Evolutionary conservation across 2,888 invertebrate genomes (phyloP), one percentile per base, ranked within the genome.

Genomic region (Crossocerus cetratus): DNA sequence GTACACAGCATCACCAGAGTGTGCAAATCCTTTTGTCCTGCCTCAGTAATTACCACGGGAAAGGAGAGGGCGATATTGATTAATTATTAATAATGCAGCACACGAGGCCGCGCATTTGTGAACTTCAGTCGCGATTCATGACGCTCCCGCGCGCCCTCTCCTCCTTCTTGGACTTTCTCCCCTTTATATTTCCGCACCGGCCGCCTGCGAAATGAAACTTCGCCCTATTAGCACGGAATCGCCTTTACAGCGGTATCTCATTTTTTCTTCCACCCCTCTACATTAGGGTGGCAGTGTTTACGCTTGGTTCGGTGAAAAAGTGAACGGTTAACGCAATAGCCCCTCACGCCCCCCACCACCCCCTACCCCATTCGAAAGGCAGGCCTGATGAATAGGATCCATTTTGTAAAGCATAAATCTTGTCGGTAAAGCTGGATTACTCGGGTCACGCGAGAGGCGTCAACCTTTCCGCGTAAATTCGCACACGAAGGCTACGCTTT

Each of bases 1-100:
- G 96, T 96, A 91, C 91, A 91, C 43, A 18, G 43, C 58, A 58
- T 58, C 43, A 16, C 11, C 16, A 32, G 32, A 23, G 49, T 16
- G 53, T 2, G 44, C 18, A 72, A 69, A 72, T 72, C 61, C 58
- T 58, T 73, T 65, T 49, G 54, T 42, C 16, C 56, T 5, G 43
- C 43, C 55, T 22, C 56, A 66, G 62, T 44, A 70, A 16, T 49
- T 49, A 49, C 32, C 32, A 32, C 32, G 32, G 8, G 32, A 32
- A 32, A 49, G 49, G 49, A 49, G 16, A 49, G 5, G 3, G 49
- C 49, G 13, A 16, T 49, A 49, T 49, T 49, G 49, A 49, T 49
- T 49, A 49, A 49, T 49, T 49, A 49, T 16, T 49, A 49, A 49
- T 49, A 49, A 49, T 49, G 2, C 49, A 16, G 3, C 2, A 16